Percentiles rank a stretch among this genome's conserved stretches.
Evolutionary conservation across 2,797 vertebrate genomes (phyloP).

Genomic region (Hippocampus kuda): DNA sequence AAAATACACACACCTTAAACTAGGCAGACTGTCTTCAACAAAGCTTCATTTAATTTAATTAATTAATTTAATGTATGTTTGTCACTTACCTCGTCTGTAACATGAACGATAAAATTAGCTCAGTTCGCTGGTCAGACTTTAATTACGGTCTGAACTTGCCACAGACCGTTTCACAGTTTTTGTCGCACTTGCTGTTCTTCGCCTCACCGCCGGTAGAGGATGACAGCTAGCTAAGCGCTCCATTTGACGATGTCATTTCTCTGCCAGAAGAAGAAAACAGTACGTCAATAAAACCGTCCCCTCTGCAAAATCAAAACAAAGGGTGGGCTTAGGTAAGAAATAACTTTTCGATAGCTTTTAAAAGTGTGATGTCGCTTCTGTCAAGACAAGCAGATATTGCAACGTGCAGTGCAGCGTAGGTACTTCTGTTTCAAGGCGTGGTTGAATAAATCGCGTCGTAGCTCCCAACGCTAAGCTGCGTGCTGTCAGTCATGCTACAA

Average conservation of each 20-base stretch:
- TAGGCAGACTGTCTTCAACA: too few relatives aligned
- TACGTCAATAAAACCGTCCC: slow-evolving; percentile 39
- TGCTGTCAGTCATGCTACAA: background rate
- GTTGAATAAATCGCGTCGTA: background rate
- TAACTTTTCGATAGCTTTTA: background rate
- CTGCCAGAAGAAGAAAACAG: slow-evolving; percentile 46
- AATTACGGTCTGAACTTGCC: background rate
- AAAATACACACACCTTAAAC: too few relatives aligned
- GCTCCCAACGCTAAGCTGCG: background rate
- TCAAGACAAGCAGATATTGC: background rate
- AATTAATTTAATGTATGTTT: too few relatives aligned
- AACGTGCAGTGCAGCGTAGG: background rate
- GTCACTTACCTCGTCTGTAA: background rate
- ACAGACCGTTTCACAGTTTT: background rate
- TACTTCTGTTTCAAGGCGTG: background rate
- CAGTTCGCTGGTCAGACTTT: background rate
- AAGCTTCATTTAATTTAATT: too few relatives aligned
- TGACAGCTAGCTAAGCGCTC: too few relatives aligned
- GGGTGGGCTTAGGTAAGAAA: slow-evolving; percentile 19
- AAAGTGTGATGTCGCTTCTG: background rate
- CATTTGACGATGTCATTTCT: background rate
- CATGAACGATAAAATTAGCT: background rate
- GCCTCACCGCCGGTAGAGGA: background rate
- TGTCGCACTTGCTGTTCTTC: background rate
- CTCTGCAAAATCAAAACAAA: slow-evolving; percentile 19